phyloP scores from a whole-genome alignment of 2,797 vertebrate species.

The Pseudotriccus pelzelni region DNA sequence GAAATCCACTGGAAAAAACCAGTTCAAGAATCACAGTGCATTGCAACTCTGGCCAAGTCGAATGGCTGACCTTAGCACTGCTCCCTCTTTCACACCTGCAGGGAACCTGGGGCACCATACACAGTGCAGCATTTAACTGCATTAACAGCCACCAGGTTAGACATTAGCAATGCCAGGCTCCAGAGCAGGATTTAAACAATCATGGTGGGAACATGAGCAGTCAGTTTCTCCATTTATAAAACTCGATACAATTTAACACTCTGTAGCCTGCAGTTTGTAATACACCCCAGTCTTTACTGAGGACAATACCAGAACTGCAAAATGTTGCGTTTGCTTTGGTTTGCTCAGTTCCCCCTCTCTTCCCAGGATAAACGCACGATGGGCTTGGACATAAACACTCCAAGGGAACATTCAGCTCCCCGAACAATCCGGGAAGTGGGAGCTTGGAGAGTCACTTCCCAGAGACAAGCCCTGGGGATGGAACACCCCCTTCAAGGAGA shows the following conservation, averaged over 20 bases:
- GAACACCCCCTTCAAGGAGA: background rate
- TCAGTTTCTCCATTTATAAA: background rate
- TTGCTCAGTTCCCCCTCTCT: background rate
- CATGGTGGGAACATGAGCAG: background rate
- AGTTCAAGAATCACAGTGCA: background rate
- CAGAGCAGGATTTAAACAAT: background rate
- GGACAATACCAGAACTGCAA: background rate
- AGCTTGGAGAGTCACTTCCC: background rate
- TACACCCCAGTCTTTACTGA: background rate
- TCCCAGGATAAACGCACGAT: background rate
- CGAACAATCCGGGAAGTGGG: rapidly evolving
- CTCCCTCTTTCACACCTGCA: background rate
- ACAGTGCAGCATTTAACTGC: background rate
- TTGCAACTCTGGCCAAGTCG: background rate
- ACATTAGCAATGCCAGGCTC: background rate
- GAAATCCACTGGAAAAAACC: background rate
- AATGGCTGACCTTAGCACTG: background rate
- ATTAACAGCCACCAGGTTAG: background rate
- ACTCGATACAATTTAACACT: background rate
- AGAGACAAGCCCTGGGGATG: background rate
- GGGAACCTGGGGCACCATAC: background rate
- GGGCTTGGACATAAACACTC: background rate
- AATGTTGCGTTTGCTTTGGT: background rate
- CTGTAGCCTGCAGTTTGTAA: background rate
- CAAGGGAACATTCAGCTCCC: background rate